Percentiles rank a stretch among this genome's conserved stretches.
Evolutionary conservation across 2,888 invertebrate species (phyloP).

Genomic region (Plagiodera versicolora): DNA sequence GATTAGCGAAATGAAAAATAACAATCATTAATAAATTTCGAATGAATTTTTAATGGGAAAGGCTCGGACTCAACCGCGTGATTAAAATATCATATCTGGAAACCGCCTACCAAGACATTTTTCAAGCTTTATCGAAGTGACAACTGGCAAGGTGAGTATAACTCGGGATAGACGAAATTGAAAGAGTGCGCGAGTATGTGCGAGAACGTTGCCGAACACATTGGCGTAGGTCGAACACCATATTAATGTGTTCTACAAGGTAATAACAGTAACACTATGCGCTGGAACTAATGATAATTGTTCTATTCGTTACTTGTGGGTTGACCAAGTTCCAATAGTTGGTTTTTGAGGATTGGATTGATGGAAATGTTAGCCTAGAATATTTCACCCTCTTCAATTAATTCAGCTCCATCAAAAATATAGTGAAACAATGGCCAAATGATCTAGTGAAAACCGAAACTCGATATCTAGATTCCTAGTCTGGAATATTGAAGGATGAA

Average conservation of each 20-base stretch:
- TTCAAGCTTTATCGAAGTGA: slow-evolving; percentile 14
- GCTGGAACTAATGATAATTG: not conserved
- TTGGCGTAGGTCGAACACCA: not conserved
- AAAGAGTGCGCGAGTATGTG: not conserved
- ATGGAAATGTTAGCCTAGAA: no score
- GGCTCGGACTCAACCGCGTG: slow-evolving; percentile 1
- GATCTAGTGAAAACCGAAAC: no score
- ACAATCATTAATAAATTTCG: slow-evolving; percentile 12
- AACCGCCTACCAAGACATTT: slow-evolving; percentile 18
- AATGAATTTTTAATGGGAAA: slow-evolving; percentile 6
- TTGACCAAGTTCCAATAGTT: no score
- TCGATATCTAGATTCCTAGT: no score
- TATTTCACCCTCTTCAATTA: no score
- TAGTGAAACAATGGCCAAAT: no score
- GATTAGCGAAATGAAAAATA: slow-evolving; percentile 15
- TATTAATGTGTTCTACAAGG: not conserved
- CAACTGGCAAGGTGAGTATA: slow-evolving; percentile 10
- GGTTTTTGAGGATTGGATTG: no score
- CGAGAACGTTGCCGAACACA: not conserved
- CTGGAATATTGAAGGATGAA: no score
- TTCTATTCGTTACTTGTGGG: not conserved
- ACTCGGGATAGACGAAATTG: not conserved
- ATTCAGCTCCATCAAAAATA: no score
- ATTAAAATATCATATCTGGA: slow-evolving; percentile 20
- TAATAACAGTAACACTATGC: not conserved